Percentiles rank a stretch among this genome's conserved stretches.
phyloP scores from a whole-genome alignment of 2,888 invertebrate genomes.

The Latheticus oryzae region DNA sequence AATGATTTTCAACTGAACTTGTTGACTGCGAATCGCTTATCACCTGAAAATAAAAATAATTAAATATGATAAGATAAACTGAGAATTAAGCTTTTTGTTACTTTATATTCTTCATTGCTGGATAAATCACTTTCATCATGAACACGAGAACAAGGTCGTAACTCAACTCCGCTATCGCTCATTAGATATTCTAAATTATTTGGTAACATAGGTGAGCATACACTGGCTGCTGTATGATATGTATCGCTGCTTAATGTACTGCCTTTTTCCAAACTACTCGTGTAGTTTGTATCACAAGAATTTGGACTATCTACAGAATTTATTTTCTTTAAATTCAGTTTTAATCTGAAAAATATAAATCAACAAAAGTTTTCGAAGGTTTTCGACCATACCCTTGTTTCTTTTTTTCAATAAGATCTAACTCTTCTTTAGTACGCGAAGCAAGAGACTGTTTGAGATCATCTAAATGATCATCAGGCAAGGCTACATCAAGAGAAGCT shows the following conservation, averaged over 20 bases:
- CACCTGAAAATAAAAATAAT: constrained; percentile 47
- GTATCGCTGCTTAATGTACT: constrained; percentile 71
- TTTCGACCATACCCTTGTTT: constrained; percentile 65
- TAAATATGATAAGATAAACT: constrained; percentile 9
- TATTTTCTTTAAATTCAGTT: constrained; percentile 73
- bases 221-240: constrained; percentile 78
- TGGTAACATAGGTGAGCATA: constrained; percentile 54
- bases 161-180: constrained; percentile 70
- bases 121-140: constrained; percentile 73
- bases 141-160: constrained; percentile 57
- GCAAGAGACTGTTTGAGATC: constrained; percentile 65
- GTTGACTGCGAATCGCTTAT: constrained; percentile 63
- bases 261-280: constrained; percentile 54
- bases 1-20: constrained; percentile 61
- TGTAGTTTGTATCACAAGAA: constrained; percentile 61
- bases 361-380: too few relatives aligned
- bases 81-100: constrained; percentile 48
- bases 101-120: constrained; percentile 71
- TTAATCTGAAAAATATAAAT: constrained; percentile 68
- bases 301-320: constrained; percentile 60
- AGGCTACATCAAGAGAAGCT: constrained; percentile 52
- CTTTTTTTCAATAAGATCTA: constrained; percentile 67
- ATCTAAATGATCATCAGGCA: constrained; percentile 50
- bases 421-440: constrained; percentile 67
- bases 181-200: constrained; percentile 59